A percentile compares a stretch with the other conserved stretches of the same genome.
Conservation (phyloP, 2,888 invertebrate species). For the Noctua comes region DNA sequence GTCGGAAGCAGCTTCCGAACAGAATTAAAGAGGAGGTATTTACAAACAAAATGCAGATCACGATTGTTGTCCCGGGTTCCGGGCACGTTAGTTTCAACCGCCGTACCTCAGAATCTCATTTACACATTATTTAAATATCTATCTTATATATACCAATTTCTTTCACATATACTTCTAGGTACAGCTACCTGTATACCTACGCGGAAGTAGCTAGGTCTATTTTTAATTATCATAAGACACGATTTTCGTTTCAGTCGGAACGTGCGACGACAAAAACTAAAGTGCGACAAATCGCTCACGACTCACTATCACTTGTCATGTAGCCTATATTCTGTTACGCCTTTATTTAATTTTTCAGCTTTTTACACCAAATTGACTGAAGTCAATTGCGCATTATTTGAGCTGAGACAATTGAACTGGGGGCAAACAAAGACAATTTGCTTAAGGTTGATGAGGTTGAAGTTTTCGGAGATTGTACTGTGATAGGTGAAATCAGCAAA, state of each 20-base stretch:
- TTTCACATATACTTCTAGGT: not conserved
- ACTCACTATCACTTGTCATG: constrained; percentile 40
- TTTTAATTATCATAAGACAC: constrained; percentile 52
- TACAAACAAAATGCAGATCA: not conserved
- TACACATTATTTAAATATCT: constrained; percentile 29
- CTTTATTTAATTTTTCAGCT: constrained; percentile 12
- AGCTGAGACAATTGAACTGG: not conserved
- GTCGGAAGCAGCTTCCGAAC: not conserved
- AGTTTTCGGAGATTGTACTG: not conserved
- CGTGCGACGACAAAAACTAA: constrained; percentile 46
- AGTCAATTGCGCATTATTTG: constrained; percentile 17
- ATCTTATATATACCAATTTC: not conserved
- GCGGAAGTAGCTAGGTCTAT: constrained; percentile 51
- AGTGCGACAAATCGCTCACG: constrained; percentile 53
- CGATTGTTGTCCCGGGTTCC: constrained; percentile 2
- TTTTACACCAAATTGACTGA: constrained; percentile 17
- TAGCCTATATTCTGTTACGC: not conserved
- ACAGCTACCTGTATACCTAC: not conserved
- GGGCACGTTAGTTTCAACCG: not conserved
- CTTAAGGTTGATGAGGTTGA: not conserved
- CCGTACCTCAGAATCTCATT: constrained; percentile 15
- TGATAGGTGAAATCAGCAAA: no score
- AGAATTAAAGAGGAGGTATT: not conserved
- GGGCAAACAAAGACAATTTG: not conserved
- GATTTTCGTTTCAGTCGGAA: constrained; percentile 43